Percentiles rank a stretch among this genome's conserved stretches.
Conservation (phyloP, 2,888 invertebrate species). For the Scaptomyza flava region DNA sequence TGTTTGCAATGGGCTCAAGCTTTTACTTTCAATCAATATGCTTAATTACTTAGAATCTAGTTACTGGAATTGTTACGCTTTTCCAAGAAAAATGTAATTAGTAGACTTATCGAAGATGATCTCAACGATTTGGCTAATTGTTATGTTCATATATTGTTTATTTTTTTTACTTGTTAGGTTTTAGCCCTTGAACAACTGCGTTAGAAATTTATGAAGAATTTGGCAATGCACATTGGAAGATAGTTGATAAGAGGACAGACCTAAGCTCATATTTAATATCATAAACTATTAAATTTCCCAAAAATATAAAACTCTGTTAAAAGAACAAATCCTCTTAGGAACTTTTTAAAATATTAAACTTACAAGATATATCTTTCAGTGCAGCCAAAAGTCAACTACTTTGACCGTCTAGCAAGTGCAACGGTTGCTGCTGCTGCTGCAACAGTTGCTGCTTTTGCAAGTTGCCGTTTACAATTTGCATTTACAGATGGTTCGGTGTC, state of each 20-base stretch:
- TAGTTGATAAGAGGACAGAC: too few relatives aligned
- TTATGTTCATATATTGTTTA: neutral
- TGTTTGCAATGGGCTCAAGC: constrained; percentile 28
- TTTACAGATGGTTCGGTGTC: constrained; percentile 38
- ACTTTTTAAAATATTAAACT: neutral
- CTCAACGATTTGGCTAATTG: constrained; percentile 16
- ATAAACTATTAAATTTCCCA: too few relatives aligned
- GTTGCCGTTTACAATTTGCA: constrained; percentile 16
- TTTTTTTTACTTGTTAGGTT: neutral
- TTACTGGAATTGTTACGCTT: constrained; percentile 15
- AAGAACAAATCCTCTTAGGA: too few relatives aligned
- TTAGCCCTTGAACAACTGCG: neutral
- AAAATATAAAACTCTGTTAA: too few relatives aligned
- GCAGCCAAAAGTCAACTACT: constrained; percentile 52
- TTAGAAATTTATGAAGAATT: neutral
- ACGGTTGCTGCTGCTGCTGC: constrained; percentile 7
- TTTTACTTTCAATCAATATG: constrained; percentile 66
- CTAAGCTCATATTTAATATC: too few relatives aligned
- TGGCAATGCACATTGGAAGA: too few relatives aligned
- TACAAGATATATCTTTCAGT: constrained; percentile 11
- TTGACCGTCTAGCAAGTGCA: constrained; percentile 55
- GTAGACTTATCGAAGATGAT: constrained; percentile 10
- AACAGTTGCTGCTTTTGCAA: constrained; percentile 31
- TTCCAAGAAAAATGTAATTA: constrained; percentile 9
- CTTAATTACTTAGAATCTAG: constrained; percentile 35